Percentiles rank a stretch among this genome's conserved stretches.
These are phyloP conservation scores for Criorhina ranunculi DNA, from an alignment of 2,888 invertebrate genomes.

Conservation along the genomic window DNA sequence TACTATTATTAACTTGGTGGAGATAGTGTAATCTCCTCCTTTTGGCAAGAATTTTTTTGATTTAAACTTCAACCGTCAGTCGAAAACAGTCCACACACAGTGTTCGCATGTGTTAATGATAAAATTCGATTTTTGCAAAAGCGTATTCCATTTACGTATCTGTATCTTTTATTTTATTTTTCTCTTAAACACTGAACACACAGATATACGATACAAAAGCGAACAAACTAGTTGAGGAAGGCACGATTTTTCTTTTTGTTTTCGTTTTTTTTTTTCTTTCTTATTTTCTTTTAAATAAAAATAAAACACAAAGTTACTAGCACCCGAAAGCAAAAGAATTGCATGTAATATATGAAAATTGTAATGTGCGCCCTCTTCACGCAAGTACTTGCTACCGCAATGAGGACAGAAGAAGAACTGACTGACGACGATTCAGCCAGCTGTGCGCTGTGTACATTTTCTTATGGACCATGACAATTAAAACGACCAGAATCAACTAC, in stretches of 20 bases:
- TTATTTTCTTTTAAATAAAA: conserved; percentile 2
- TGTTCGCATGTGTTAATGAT: conserved; percentile 25
- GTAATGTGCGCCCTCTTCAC: conserved; percentile 31
- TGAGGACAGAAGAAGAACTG: conserved; percentile 62
- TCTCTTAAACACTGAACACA: conserved; percentile 29
- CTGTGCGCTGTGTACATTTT: conserved; percentile 17
- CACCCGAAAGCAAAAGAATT: conserved; percentile 51
- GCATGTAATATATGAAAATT: conserved; percentile 18
- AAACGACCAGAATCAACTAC: conserved; percentile 23
- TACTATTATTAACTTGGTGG: conserved; percentile 49
- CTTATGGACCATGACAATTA: conserved; percentile 37
- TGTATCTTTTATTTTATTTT: conserved; percentile 30
- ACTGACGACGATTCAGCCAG: conserved; percentile 18
- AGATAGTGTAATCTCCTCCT: conserved; percentile 44
- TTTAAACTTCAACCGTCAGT: conserved; percentile 52
- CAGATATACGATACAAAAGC: conserved; percentile 44
- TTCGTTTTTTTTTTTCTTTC: background rate
- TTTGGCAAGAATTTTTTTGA: conserved; percentile 47
- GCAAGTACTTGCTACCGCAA: conserved; percentile 52
- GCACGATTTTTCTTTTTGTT: conserved; percentile 43
- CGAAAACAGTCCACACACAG: conserved; percentile 18
- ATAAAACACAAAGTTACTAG: conserved; percentile 28
- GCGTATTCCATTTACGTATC: conserved; percentile 46
- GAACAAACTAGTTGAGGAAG: conserved; percentile 60
- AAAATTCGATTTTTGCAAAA: conserved; percentile 51